These are phyloP conservation scores for Lissonota sp. DNA, from an alignment of 2,888 invertebrate species.

Conservation along the genomic window DNA sequence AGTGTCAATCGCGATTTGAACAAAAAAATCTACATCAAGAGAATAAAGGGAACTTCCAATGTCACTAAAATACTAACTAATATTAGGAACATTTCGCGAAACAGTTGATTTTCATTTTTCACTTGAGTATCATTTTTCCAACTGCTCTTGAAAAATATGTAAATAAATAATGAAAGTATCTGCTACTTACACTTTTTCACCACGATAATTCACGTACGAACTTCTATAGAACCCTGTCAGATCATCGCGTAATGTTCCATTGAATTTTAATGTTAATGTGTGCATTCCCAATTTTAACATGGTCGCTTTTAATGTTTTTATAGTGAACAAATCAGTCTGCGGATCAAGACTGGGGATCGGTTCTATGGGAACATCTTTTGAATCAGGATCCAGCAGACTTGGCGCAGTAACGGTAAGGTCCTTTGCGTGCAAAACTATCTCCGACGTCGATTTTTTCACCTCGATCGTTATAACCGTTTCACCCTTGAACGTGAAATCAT, in stretches of 20 bases:
- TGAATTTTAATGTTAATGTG: constrained; percentile 85
- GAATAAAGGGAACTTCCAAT: too few relatives aligned
- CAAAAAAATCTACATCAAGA: too few relatives aligned
- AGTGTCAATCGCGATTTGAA: too few relatives aligned
- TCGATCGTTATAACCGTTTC: constrained; percentile 22
- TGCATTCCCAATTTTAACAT: too few relatives aligned
- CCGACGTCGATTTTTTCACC: accelerated
- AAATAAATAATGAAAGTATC: too few relatives aligned
- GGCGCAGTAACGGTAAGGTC: constrained; percentile 30
- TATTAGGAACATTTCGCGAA: too few relatives aligned
- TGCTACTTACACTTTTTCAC: constrained; percentile 77
- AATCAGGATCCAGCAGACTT: background rate
- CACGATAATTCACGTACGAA: constrained; percentile 85
- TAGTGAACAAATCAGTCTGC: constrained; percentile 32
- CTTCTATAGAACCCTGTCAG: constrained; percentile 89
- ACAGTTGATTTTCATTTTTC: too few relatives aligned
- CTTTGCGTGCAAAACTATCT: constrained; percentile 61
- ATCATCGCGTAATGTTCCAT: constrained; percentile 86
- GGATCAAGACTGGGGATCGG: background rate
- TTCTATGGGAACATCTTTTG: background rate
- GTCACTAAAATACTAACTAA: too few relatives aligned
- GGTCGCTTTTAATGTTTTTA: too few relatives aligned
- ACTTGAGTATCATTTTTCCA: too few relatives aligned
- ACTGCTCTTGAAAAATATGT: too few relatives aligned
- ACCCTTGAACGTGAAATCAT: constrained; percentile 44